Evolutionary conservation across 1,140 invertebrate genomes (phyloP), one percentile per base, ranked within the genome.

Genomic region (Aphelinus certus): DNA sequence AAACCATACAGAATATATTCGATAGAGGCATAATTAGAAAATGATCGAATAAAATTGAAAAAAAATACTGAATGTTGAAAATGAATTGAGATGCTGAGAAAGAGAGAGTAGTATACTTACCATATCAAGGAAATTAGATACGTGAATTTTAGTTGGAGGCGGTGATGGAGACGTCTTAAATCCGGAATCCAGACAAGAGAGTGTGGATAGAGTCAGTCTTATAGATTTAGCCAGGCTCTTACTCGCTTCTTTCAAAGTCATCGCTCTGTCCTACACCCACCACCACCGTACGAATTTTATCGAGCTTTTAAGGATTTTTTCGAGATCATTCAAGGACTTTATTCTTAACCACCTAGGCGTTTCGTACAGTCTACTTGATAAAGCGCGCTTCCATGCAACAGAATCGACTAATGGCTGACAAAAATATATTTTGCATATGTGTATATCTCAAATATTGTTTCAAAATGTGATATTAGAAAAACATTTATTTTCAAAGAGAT

Each of bases 131-230:
- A 53, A 53, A 64, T 64, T 73, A 58, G 57, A 75, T 51, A 76
- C 79, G 75, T 78, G 78, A 77, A 88, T 86, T 82, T 81, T 84
- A n/a, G 80, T 86, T 3, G 85, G 82, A 47, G 84, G 81, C 68
- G 85, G 83, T 48, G 86, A 88, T 6, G 78, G 75, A 65, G 79
- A 82, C 26, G 79, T 80, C 75, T 83, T 84, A 3, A 81, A 82
- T 51, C 58, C 72, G 74, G 75, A 71, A 9, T 85, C 82, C 77
- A 87, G 53, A 75, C 84, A 88, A 71, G 83, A 86, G 42, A 88
- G 56, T n/a, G 81, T 82, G 26, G 84, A 86, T 69, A 88, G 68
- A n/a, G 83, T 85, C 74, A 83, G 77, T 74, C 81, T 81, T 68
- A 87, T 81, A 2, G 83, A 83, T 65, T 72, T 82, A 77, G 86